phyloP scores from a whole-genome alignment of 2,888 invertebrate species.

The Coenonympha glycerion region DNA sequence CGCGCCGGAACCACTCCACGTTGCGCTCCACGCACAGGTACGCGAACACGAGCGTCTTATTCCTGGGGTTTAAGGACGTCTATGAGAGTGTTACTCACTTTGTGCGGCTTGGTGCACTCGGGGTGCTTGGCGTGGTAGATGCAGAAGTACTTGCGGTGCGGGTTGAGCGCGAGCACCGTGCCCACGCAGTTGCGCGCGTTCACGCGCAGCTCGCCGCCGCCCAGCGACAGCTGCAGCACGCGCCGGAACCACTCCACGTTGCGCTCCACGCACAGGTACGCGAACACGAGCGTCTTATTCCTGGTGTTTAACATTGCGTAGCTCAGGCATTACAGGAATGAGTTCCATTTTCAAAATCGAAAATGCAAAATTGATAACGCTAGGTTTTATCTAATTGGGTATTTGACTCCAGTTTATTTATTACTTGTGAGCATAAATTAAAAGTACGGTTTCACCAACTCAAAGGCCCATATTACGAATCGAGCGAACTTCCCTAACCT shows the following conservation, averaged over 20 bases:
- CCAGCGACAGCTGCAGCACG: constrained; percentile 89
- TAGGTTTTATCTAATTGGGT: no score
- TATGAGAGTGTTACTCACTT: no score
- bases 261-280: constrained; percentile 93
- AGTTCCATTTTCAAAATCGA: no score
- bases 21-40: constrained; percentile 95
- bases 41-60: constrained; percentile 96
- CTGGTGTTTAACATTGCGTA: no score
- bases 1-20: constrained; percentile 93
- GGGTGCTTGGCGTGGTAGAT: constrained; percentile 99
- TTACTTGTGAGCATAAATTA: no score
- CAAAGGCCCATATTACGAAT: no score
- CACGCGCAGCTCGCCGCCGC: constrained; percentile 85
- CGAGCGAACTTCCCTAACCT: no score
- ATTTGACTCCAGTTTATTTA: no score
- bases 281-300: constrained; percentile 97
- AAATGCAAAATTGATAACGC: no score
- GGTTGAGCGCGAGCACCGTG: constrained; percentile 95
- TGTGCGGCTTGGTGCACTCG: constrained; percentile 81
- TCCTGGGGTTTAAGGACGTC: no score
- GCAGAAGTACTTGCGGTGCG: constrained; percentile 97
- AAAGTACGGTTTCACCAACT: no score
- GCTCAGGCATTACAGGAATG: no score
- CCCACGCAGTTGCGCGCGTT: constrained; percentile 98
- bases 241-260: constrained; percentile 95